Evolutionary conservation across 1,140 invertebrate genomes (phyloP).

Genomic region (Aricia agestis): DNA sequence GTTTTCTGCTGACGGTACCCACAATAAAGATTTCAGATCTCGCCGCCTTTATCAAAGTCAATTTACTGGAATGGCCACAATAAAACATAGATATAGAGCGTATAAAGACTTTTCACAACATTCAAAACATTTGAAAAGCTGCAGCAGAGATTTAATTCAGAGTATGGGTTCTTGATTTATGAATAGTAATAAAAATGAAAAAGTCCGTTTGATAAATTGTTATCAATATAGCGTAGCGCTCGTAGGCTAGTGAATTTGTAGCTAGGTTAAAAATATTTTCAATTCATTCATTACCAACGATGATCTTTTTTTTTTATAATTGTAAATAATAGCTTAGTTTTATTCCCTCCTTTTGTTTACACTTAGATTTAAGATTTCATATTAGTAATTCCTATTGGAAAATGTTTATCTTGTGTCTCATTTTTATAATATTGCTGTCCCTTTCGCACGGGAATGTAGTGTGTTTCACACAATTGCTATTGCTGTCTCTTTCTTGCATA

Average conservation of each 20-base stretch:
- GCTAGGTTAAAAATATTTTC: background rate
- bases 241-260: background rate
- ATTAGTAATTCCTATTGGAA: too few relatives aligned
- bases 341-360: too few relatives aligned
- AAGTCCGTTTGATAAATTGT: constrained; percentile 7
- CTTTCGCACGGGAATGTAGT: too few relatives aligned
- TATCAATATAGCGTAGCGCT: background rate
- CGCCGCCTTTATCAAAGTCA: constrained; percentile 11
- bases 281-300: background rate
- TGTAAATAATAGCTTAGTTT: too few relatives aligned
- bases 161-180: constrained; percentile 6
- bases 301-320: background rate
- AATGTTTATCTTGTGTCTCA: too few relatives aligned
- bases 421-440: too few relatives aligned
- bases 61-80: constrained; percentile 8
- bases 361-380: too few relatives aligned
- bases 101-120: background rate
- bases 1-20: constrained; percentile 9
- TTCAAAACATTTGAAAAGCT: constrained; percentile 2
- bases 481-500: too few relatives aligned
- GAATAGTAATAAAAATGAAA: constrained; percentile 13
- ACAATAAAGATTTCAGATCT: constrained; percentile 14
- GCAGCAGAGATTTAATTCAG: constrained; percentile 4
- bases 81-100: background rate
- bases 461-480: too few relatives aligned